Base-by-base conservation (phyloP, 2,797 vertebrate species). In the Onychomys leucogaster region DNA sequence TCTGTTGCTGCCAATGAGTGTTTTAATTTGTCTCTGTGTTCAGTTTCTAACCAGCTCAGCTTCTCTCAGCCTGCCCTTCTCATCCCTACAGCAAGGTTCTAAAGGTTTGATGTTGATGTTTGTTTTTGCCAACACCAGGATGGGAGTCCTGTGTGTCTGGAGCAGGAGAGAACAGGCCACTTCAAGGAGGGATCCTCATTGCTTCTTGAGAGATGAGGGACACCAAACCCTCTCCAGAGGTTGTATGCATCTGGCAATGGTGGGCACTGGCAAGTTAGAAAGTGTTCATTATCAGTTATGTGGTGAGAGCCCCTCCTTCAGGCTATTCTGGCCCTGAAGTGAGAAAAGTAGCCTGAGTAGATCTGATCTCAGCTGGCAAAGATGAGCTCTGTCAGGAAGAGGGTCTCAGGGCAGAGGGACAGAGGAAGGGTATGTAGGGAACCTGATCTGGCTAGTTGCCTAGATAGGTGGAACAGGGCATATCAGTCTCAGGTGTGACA, bases 11-110 rank as follows among this genome's bases (percentile, higher is more conserved):
- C 86, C 76, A 75, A 71, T 61, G 93, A 95, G 95, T 90, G 83
- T 94, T 95, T 95, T 93, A 89, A 96, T 95, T 95, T 93, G 87
- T 94, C 59, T 96, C 78, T 94, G 81, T 85, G 93, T 96, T 95
- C 0, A 0, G 89, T 97, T 96, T 97, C 94, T 94, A 97, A 95
- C 92, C 90, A 92, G 94, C 92, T 96, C 76, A 85, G 91, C 96
- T 97, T 95, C 94, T 96, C 95, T 95, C 89, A 89, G 90, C 81
- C 82, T 73, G 95, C 65, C 95, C 75, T 75, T 92, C 94, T 96
- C 85, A 13, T 92, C 82, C 49, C 32, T 69, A 69, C 75, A 89
- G 88, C 83, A 71, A 13, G 41, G 67, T 75, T 96, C 95, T 94
- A 96, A 97, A 97, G 89, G 69, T 46, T 37, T 65, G 83, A 2